These are phyloP conservation scores for Slavum lentiscoides DNA, from an alignment of 2,888 invertebrate species.

Conservation along the genomic window DNA sequence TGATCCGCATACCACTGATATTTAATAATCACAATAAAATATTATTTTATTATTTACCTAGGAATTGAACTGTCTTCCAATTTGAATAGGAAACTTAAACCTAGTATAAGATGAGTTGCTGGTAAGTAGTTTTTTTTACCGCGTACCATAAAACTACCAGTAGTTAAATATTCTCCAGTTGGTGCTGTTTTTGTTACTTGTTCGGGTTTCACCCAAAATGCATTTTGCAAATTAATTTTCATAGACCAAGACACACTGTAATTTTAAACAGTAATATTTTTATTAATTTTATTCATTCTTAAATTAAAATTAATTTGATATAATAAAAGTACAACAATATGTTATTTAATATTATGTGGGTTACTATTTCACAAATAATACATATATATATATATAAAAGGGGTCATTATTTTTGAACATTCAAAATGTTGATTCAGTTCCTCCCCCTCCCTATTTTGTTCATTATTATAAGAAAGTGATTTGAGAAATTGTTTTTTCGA, in stretches of 20 bases:
- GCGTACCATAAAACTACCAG: constrained; percentile 96
- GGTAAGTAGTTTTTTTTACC: constrained; percentile 97
- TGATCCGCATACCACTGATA: too few relatives aligned
- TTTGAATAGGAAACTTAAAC: constrained; percentile 88
- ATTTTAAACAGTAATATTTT: constrained; percentile 54
- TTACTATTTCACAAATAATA: too few relatives aligned
- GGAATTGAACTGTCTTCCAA: constrained; percentile 88
- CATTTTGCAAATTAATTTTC: constrained; percentile 83
- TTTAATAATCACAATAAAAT: neutral
- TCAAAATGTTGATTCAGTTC: too few relatives aligned
- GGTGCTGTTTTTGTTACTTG: constrained; percentile 98
- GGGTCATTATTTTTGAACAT: too few relatives aligned
- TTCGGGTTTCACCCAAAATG: constrained; percentile 95
- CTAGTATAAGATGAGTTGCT: constrained; percentile 87
- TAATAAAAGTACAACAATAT: too few relatives aligned
- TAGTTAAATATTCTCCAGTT: constrained; percentile 93
- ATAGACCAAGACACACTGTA: constrained; percentile 96
- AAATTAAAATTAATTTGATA: too few relatives aligned
- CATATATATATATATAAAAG: too few relatives aligned
- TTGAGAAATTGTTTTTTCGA: too few relatives aligned
- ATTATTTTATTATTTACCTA: constrained; percentile 58
- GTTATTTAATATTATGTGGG: too few relatives aligned
- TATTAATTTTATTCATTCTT: too few relatives aligned
- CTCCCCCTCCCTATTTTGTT: too few relatives aligned
- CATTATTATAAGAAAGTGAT: too few relatives aligned